Percentiles rank a stretch among this genome's conserved stretches.
Evolutionary conservation across 2,888 invertebrate genomes (phyloP).

Genomic region (Limenitis camilla): DNA sequence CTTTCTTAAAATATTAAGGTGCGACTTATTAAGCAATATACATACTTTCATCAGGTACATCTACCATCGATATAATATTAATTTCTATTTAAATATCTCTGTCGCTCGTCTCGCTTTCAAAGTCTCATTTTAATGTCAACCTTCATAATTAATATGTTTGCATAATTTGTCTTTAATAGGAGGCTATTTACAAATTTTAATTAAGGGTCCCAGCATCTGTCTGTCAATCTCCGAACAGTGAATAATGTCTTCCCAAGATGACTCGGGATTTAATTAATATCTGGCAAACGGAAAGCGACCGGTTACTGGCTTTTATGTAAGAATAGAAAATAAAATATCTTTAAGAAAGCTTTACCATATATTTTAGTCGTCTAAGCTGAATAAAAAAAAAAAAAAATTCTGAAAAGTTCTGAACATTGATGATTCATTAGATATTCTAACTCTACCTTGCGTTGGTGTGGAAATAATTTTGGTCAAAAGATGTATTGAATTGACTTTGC

Average conservation of each 20-base stretch:
- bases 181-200: conserved; percentile 41
- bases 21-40: too few species aligned
- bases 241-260: conserved; percentile 48
- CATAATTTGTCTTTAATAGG: conserved; percentile 23
- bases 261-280: conserved; percentile 54
- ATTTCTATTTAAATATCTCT: conserved; percentile 3
- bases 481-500: too few species aligned
- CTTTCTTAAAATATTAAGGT: too few species aligned
- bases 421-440: too few species aligned
- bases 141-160: conserved; percentile 23
- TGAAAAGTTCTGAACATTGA: too few species aligned
- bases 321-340: not conserved
- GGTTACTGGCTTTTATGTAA: conserved; percentile 18
- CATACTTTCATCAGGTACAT: too few species aligned
- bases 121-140: conserved; percentile 7
- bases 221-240: conserved; percentile 45
- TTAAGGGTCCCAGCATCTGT: conserved; percentile 36
- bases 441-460: too few species aligned
- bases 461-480: too few species aligned
- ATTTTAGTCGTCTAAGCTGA: not conserved
- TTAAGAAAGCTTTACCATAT: not conserved
- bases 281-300: conserved; percentile 32
- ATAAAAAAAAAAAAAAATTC: too few species aligned
- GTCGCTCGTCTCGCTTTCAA: conserved; percentile 10
- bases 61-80: conserved; percentile 1